These are phyloP conservation scores for Pteronotus mesoamericanus DNA, from an alignment of 2,797 vertebrate species.

Conservation along the genomic window DNA sequence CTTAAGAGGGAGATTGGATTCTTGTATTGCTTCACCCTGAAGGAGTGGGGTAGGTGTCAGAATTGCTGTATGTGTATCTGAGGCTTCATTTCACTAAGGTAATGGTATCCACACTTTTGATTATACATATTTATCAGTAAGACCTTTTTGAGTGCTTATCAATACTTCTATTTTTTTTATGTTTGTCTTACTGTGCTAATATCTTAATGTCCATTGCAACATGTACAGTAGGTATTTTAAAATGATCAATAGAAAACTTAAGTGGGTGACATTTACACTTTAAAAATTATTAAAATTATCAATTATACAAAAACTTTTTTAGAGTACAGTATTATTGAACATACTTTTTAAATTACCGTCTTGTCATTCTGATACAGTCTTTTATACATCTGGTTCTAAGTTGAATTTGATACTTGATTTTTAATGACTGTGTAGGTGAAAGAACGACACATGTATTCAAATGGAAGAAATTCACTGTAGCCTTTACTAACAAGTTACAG, in stretches of 20 bases:
- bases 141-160: neutral
- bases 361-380: neutral
- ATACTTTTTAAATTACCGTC: neutral
- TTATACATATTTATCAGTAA: neutral
- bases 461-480: neutral
- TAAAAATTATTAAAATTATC: neutral
- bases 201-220: neutral
- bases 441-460: neutral
- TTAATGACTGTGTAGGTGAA: neutral
- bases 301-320: neutral
- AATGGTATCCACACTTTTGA: neutral
- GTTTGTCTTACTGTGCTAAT: neutral
- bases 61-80: neutral
- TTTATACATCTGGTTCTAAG: neutral
- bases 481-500: neutral
- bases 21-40: neutral
- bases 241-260: neutral
- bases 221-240: neutral
- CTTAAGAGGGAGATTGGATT: neutral
- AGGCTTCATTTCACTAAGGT: constrained; percentile 34
- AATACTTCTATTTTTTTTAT: neutral
- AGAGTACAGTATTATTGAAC: neutral
- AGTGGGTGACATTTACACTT: neutral
- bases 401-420: neutral
- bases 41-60: neutral